Percentiles rank a stretch among this genome's conserved stretches.
Conservation (phyloP, 2,113 vertebrate genomes). For the Procavia capensis region DNA sequence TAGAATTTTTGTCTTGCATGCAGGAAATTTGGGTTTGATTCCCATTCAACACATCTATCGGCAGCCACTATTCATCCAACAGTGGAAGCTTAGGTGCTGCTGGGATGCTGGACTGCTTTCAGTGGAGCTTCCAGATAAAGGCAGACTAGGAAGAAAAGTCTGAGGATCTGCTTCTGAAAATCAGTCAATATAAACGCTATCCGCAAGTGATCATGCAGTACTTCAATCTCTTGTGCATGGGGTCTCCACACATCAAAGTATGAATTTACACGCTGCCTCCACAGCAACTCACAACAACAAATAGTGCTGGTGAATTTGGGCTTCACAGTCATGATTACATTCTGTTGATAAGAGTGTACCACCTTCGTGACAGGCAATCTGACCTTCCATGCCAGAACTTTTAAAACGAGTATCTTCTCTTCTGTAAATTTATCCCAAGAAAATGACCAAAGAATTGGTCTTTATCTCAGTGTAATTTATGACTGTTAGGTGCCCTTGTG, state of each 20-base stretch:
- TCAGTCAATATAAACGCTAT: background rate
- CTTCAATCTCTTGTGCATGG: background rate
- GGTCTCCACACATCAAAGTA: background rate
- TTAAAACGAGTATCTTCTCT: background rate
- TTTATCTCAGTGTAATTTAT: slow-evolving; percentile 22
- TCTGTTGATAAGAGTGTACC: background rate
- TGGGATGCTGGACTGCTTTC: background rate
- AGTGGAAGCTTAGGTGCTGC: background rate
- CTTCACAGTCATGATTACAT: background rate
- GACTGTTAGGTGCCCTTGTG: too few relatives aligned
- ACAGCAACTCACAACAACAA: background rate
- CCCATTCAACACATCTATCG: background rate
- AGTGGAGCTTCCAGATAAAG: background rate
- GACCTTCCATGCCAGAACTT: background rate
- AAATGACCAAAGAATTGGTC: background rate
- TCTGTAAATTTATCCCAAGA: background rate
- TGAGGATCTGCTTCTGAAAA: background rate
- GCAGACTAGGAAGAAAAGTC: background rate
- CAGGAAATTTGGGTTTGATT: background rate
- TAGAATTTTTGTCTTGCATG: background rate
- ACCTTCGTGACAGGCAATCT: background rate
- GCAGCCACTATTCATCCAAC: background rate
- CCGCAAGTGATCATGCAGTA: background rate
- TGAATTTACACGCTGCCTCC: background rate
- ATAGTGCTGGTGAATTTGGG: background rate